Evolutionary conservation across 2,888 invertebrate genomes (phyloP).

Genomic region (Amblyjoppa proteus): DNA sequence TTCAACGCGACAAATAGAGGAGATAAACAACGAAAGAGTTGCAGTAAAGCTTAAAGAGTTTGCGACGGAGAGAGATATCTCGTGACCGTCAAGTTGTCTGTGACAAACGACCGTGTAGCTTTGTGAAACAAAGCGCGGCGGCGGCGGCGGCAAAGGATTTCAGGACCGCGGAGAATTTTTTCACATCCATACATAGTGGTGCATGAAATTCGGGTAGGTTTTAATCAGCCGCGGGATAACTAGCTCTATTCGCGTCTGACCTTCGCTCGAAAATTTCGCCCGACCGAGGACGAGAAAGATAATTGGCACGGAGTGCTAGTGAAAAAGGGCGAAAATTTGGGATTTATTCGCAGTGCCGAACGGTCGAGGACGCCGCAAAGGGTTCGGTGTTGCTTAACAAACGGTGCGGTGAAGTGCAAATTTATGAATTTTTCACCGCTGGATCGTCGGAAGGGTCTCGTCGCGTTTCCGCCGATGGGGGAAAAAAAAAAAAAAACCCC

Average conservation of each 20-base stretch:
- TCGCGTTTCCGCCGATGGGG: conserved; percentile 13
- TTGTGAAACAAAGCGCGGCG: conserved; percentile 33
- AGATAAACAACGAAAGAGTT: background rate
- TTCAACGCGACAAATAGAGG: too few relatives aligned
- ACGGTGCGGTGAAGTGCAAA: conserved; percentile 53
- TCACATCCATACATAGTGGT: background rate
- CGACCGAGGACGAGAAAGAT: background rate
- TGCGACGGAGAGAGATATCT: background rate
- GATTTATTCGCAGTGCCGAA: conserved; percentile 54
- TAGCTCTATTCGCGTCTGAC: background rate
- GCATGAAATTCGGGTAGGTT: conserved; percentile 31
- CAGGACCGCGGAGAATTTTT: background rate
- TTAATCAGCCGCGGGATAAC: conserved; percentile 38
- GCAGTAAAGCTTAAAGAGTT: conserved; percentile 38
- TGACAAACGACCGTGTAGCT: conserved; percentile 56
- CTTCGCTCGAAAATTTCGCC: conserved; percentile 4
- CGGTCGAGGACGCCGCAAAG: too few relatives aligned
- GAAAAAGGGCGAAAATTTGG: conserved; percentile 28
- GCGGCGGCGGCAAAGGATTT: background rate
- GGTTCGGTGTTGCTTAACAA: conserved; percentile 58
- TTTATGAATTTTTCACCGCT: conserved; percentile 63
- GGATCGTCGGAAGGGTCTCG: conserved; percentile 27
- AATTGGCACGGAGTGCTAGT: background rate
- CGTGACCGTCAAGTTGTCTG: conserved; percentile 42
- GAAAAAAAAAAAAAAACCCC: background rate